Evolutionary conservation across 1,140 invertebrate genomes (phyloP).

Genomic region (Drosophila ogumai): DNA sequence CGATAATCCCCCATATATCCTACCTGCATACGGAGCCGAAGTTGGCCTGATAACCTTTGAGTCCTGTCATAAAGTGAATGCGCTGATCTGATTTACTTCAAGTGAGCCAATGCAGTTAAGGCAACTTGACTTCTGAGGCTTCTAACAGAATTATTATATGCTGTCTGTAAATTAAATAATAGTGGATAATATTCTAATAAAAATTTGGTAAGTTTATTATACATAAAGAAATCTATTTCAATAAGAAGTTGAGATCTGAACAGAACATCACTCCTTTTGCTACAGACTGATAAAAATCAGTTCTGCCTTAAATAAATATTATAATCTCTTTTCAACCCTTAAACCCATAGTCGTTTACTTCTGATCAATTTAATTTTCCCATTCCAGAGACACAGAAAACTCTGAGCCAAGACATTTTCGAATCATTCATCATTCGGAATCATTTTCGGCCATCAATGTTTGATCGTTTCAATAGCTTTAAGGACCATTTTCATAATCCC

Average conservation of each 20-base stretch:
- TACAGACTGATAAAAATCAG: background rate
- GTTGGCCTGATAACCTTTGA: constrained; percentile 21
- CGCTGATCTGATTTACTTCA: constrained; percentile 1
- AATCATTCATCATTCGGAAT: constrained; percentile 47
- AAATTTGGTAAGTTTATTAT: too few species aligned
- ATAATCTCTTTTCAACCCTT: constrained; percentile 13
- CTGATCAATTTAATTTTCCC: constrained; percentile 37
- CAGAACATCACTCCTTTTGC: too few species aligned
- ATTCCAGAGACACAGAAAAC: background rate
- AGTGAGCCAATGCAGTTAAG: too few species aligned
- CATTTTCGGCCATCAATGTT: constrained; percentile 54
- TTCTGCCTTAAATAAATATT: background rate
- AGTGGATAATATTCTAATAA: background rate
- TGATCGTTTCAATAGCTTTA: constrained; percentile 56
- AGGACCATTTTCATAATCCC: constrained; percentile 48
- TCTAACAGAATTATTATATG: background rate
- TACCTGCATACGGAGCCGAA: constrained; percentile 19
- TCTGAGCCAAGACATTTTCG: constrained; percentile 27
- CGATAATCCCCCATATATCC: constrained; percentile 43
- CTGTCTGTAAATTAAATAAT: background rate
- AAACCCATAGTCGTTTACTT: constrained; percentile 4
- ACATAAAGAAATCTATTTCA: too few species aligned
- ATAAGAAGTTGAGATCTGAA: background rate
- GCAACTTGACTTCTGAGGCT: background rate
- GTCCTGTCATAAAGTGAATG: constrained; percentile 13